Evolutionary conservation across 2,113 vertebrate genomes (phyloP).

Genomic region (Vanacampus margaritifer): DNA sequence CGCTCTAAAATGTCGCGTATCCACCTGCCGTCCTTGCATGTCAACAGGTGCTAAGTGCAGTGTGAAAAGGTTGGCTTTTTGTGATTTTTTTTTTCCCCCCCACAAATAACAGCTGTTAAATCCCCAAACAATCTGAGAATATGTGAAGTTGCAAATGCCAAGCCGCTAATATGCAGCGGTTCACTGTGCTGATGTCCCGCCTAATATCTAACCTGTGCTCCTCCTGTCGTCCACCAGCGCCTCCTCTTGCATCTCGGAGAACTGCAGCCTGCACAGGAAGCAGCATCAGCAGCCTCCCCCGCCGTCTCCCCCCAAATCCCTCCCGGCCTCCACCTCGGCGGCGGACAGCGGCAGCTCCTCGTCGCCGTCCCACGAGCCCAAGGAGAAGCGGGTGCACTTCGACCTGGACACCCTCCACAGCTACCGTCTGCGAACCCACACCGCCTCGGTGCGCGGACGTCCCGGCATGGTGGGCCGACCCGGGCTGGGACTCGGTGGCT

Average conservation of each 20-base stretch:
- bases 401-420: slow-evolving; percentile 76
- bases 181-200: no score
- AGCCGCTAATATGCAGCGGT: no score
- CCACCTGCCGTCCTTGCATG: no score
- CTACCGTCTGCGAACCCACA: slow-evolving; percentile 70
- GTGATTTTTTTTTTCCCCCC: no score
- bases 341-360: slow-evolving; percentile 43
- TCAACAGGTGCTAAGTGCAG: no score
- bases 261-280: slow-evolving; percentile 73
- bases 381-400: slow-evolving; percentile 75
- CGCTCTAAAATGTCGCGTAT: no score
- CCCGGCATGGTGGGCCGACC: slow-evolving; percentile 61
- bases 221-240: slow-evolving; percentile 54
- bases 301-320: slow-evolving; percentile 52
- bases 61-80: no score
- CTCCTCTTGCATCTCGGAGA: slow-evolving; percentile 74
- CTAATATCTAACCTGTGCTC: slow-evolving; percentile 7
- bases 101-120: no score
- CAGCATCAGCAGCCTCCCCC: slow-evolving; percentile 65
- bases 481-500: slow-evolving; percentile 64
- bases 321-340: slow-evolving; percentile 28
- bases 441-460: slow-evolving; percentile 55
- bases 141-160: no score
- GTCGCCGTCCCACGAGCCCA: slow-evolving; percentile 51
- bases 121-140: no score